Conservation (phyloP, 2,888 invertebrate species). For the Drosophila pseudotakahashii region DNA sequence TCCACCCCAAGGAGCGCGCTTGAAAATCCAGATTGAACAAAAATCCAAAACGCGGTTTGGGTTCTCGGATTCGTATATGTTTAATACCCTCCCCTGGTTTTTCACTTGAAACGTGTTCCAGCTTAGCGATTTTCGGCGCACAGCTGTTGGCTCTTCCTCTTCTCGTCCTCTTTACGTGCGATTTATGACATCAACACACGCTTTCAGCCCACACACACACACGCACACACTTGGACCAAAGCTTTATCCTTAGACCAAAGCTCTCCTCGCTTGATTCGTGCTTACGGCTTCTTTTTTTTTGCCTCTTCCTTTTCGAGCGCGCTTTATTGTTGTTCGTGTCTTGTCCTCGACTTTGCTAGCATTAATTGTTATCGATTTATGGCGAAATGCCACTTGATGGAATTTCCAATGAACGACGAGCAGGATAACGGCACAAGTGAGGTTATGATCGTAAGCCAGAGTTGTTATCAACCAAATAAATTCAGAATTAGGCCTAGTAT, state of each 20-base stretch:
- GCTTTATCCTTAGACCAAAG: slow-evolving; percentile 54
- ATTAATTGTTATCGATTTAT: slow-evolving; percentile 67
- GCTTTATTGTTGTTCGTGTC: slow-evolving; percentile 12
- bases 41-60: slow-evolving; percentile 55
- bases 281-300: slow-evolving; percentile 1
- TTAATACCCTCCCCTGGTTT: slow-evolving; percentile 38
- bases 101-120: slow-evolving; percentile 59
- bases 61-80: slow-evolving; percentile 4
- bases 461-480: neutral
- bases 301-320: neutral
- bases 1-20: slow-evolving; percentile 63
- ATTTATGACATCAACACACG: slow-evolving; percentile 76
- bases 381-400: slow-evolving; percentile 6
- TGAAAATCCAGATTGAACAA: slow-evolving; percentile 45
- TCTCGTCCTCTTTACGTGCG: slow-evolving; percentile 2
- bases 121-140: slow-evolving; percentile 55
- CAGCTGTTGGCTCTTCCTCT: slow-evolving; percentile 58
- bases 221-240: slow-evolving; percentile 19
- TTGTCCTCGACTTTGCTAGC: slow-evolving; percentile 34
- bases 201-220: slow-evolving; percentile 38
- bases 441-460: neutral
- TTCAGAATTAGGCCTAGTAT: too few species aligned
- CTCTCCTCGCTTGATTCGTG: slow-evolving; percentile 43
- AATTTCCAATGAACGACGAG: neutral
- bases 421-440: neutral